phyloP scores from a whole-genome alignment of 2,888 invertebrate genomes.

The Drosophila barbarae region DNA sequence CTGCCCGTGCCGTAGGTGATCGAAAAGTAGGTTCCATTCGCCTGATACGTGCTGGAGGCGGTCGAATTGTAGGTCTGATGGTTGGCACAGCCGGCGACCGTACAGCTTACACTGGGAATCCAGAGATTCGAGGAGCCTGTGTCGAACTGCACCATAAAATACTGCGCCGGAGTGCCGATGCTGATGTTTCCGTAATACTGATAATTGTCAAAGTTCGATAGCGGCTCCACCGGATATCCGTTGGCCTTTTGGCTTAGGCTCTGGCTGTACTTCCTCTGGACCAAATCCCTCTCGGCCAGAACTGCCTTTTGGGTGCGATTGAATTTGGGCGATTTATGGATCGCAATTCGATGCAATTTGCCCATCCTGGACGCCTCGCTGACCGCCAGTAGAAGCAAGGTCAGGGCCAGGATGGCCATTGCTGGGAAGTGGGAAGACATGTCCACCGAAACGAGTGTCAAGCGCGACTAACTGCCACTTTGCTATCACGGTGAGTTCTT shows the following conservation, averaged over 20 bases:
- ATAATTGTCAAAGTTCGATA: slow-evolving; percentile 94
- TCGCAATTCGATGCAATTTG: slow-evolving; percentile 19
- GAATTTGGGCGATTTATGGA: slow-evolving; percentile 7
- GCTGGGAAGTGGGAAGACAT: slow-evolving; percentile 6
- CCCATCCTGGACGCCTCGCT: neutral
- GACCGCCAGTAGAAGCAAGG: slow-evolving; percentile 4
- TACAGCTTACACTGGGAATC: slow-evolving; percentile 97
- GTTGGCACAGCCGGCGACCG: slow-evolving; percentile 91
- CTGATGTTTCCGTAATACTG: slow-evolving; percentile 96
- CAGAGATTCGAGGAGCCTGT: slow-evolving; percentile 99
- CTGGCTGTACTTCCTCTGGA: slow-evolving; percentile 48
- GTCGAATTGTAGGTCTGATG: slow-evolving; percentile 95
- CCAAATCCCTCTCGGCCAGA: slow-evolving; percentile 29
- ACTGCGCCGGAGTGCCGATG: slow-evolving; percentile 94
- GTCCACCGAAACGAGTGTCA: neutral
- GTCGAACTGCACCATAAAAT: slow-evolving; percentile 96
- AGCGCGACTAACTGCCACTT: slow-evolving; percentile 17
- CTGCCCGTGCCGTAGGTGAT: slow-evolving; percentile 97
- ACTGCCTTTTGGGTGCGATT: slow-evolving; percentile 38
- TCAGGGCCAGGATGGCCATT: neutral
- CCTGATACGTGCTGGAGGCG: slow-evolving; percentile 88
- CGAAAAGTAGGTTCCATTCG: slow-evolving; percentile 93
- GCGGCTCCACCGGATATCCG: slow-evolving; percentile 79
- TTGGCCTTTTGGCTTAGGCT: slow-evolving; percentile 5
- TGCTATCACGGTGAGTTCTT: slow-evolving; percentile 2